Base-by-base conservation (phyloP, 2,888 invertebrate genomes). In the Perizoma affinitatum region DNA sequence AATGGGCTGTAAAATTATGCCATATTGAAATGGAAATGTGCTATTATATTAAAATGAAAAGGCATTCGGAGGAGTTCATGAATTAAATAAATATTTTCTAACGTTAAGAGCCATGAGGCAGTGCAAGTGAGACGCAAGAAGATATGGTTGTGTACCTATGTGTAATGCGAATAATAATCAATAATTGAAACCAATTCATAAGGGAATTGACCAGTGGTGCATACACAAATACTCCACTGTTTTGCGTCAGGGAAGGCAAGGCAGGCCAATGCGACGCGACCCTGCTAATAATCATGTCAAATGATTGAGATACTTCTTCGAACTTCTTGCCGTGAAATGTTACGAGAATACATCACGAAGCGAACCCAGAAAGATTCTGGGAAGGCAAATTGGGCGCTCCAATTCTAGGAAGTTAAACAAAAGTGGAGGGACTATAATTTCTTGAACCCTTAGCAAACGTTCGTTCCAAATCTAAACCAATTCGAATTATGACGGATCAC, bases 171-270 rank as follows among this genome's bases (percentile, higher is more conserved):
- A 42, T 34, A 45, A 33, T 41, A 55, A 55, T 47, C 38, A 35
- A 40, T 48, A 56, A 61, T 60, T 60, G 38, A 49, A 55, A 44
- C 42, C 51, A 56, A 61, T 61, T 61, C 40, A 35, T 52, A 40
- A 35, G 34, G 41, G 42, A 51, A 22, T 57, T 40, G 47, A 22
- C 6, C 11, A 22, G 6, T 7, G 22, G 6, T 22, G 22, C 22
- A 44, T 44, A 22, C 11, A 44, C 4, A 22, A 44, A 5, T 6
- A 44, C 9, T n/a, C n/a, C 2, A 42, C 42, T n/a, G 5, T n/a
- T 42, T 42, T n/a, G 42, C 42, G n/a, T n/a, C 42, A n/a, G 42
- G 10, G 5, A 4, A 10, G n/a, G 5, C 10, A 42, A n/a, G n/a
- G 10, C 42, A n/a, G 7, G 38, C 0, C 40, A 40, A 7, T 40